Conservation (phyloP, 2,888 invertebrate species). For the Drosophila meridiana region DNA sequence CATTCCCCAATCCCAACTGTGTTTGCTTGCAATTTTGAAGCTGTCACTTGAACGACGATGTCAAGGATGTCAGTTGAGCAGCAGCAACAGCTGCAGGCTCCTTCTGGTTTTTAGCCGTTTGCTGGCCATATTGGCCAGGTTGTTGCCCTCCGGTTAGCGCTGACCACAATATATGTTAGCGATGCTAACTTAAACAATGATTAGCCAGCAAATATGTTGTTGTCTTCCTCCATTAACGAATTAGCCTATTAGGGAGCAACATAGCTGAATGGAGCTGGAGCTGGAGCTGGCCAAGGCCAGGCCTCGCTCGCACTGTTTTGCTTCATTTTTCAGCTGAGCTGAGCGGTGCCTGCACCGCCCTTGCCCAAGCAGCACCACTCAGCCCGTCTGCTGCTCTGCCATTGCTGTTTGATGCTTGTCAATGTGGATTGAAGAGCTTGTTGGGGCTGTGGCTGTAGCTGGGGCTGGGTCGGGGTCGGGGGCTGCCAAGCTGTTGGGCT, state of each 20-base stretch:
- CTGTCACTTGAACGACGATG: conserved; percentile 49
- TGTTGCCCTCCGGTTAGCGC: conserved; percentile 26
- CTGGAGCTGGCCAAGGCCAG: conserved; percentile 23
- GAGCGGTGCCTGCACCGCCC: neutral
- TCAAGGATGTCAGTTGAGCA: conserved; percentile 44
- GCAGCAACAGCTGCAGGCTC: conserved; percentile 32
- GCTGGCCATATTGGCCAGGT: conserved; percentile 45
- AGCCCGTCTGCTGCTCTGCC: conserved; percentile 6
- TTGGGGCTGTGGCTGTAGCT: conserved; percentile 25
- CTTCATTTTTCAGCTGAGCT: neutral
- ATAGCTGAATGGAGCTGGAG: conserved; percentile 2
- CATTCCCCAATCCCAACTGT: conserved; percentile 11
- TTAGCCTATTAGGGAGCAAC: conserved; percentile 29
- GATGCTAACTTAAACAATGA: conserved; percentile 16
- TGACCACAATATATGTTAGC: conserved; percentile 13
- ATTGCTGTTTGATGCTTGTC: conserved; percentile 43
- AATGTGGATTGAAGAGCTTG: conserved; percentile 48
- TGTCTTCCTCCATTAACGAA: conserved; percentile 28
- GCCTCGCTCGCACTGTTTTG: neutral
- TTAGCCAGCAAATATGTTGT: conserved; percentile 11
- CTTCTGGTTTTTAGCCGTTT: conserved; percentile 17
- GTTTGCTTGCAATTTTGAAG: conserved; percentile 47
- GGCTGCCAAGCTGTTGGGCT: conserved; percentile 16
- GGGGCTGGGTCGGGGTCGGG: neutral
- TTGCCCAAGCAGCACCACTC: neutral